A percentile compares a stretch with the other conserved stretches of the same genome.
Evolutionary conservation across 2,888 invertebrate species (phyloP).

Genomic region (Phortica magna): DNA sequence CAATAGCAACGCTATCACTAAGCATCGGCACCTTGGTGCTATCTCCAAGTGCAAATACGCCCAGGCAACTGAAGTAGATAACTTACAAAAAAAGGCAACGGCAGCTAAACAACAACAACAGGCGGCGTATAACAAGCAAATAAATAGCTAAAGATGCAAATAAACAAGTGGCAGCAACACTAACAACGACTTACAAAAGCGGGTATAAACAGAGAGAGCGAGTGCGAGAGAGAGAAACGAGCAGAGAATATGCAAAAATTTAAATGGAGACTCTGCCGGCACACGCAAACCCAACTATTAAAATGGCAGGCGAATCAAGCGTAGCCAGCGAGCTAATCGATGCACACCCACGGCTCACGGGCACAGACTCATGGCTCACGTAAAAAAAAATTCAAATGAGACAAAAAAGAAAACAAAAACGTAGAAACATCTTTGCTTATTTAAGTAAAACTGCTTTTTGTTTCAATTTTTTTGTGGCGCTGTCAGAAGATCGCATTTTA

Average conservation of each 20-base stretch:
- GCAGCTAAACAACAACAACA: background rate
- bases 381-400: slow-evolving; percentile 26
- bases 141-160: slow-evolving; percentile 27
- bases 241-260: background rate
- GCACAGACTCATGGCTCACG: slow-evolving; percentile 9
- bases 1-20: no score
- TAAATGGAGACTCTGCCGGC: slow-evolving; percentile 1
- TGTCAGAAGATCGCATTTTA: background rate
- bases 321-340: slow-evolving; percentile 56
- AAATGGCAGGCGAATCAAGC: slow-evolving; percentile 39
- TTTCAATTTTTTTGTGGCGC: background rate
- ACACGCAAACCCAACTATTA: background rate
- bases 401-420: background rate
- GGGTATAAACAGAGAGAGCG: slow-evolving; percentile 22
- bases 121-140: background rate
- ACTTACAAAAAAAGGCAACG: background rate
- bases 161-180: slow-evolving; percentile 17
- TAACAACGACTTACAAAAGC: background rate
- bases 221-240: background rate
- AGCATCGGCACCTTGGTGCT: no score
- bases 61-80: no score
- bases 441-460: slow-evolving; percentile 20
- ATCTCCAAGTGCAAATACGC: no score
- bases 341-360: slow-evolving; percentile 65
- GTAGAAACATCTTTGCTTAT: background rate